Conservation (phyloP, 2,888 invertebrate species). For the Ephialtes manifestator region DNA sequence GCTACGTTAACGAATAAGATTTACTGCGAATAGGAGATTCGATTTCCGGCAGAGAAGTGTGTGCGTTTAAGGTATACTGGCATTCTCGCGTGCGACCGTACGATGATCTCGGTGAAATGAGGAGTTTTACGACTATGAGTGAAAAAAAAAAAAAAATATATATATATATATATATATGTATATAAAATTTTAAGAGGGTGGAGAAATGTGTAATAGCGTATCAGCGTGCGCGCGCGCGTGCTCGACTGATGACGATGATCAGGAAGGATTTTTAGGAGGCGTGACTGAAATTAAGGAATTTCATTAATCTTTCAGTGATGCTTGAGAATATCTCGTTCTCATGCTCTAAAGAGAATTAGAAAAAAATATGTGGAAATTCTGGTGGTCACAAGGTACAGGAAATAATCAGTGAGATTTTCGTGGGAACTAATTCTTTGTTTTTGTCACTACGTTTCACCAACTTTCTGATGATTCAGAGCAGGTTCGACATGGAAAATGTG, state of each 20-base stretch:
- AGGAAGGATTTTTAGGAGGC: constrained; percentile 27
- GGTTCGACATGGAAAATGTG: background rate
- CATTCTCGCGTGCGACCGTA: constrained; percentile 1
- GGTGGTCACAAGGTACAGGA: background rate
- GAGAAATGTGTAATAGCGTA: background rate
- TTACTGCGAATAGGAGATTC: constrained; percentile 39
- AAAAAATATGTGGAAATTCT: background rate
- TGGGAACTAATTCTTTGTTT: background rate
- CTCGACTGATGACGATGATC: constrained; percentile 25
- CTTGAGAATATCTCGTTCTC: background rate
- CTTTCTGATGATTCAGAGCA: constrained; percentile 30
- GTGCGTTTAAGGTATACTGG: background rate
- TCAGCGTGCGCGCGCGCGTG: background rate
- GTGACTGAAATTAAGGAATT: constrained; percentile 13
- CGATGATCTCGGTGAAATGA: constrained; percentile 15
- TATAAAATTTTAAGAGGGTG: constrained; percentile 14
- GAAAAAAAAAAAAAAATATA: constrained; percentile 39
- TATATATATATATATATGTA: too few relatives aligned
- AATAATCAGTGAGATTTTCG: constrained; percentile 19
- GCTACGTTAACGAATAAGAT: constrained; percentile 44
- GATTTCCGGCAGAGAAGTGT: constrained; percentile 37
- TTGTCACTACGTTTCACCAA: background rate
- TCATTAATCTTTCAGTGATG: background rate
- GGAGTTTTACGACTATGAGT: constrained; percentile 7
- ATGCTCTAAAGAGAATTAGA: background rate